Evolutionary conservation across 1,140 invertebrate species (phyloP), one percentile per base, ranked within the genome.

Genomic region (Nautilus pompilius): DNA sequence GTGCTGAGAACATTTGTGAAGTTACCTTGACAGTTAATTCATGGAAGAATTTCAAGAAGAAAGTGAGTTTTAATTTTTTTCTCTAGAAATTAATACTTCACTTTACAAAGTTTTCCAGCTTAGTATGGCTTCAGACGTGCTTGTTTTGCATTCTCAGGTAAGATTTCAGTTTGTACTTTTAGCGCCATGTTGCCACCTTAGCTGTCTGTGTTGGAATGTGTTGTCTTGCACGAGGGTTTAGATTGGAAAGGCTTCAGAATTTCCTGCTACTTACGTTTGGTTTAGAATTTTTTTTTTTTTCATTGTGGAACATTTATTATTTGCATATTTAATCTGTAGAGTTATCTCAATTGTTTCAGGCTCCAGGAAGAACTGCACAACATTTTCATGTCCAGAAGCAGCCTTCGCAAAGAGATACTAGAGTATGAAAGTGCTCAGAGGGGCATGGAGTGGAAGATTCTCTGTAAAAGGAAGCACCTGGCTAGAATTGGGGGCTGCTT

Each of bases 381-480:
- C 8, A 45, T 74, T 20, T 77, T 73, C 61, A 56, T 48, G n/a
- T 58, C 54, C 24, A 59, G 77, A 26, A 58, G 63, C 17, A 56
- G 65, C 28, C 58, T 70, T 8, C 48, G 62, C 10, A 65, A 67
- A 53, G 68, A 76, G 17, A 66, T 75, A 28, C 59, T 80, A 24
- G 68, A 74, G 33, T 56, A 65, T 41, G 78, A 80, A 51, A 61
- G 73, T 28, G 59, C 66, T 3, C 61, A 72, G 10, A 41, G 75
- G 49, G 75, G 73, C 46, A 58, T 74, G 5, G 56, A 70, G 45
- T 73, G 74, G 69, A 78, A 72, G 56, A 72, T 78, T 10, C 60
- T 67, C 45, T 58, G 69, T 3, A 77, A 76, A 63, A 62, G 77
- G 49, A 64, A 69, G 30, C 64, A 63, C 62, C 62, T 77, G 49